Base-by-base conservation (phyloP, 2,113 vertebrate genomes). In the Orthonyx spaldingii region DNA sequence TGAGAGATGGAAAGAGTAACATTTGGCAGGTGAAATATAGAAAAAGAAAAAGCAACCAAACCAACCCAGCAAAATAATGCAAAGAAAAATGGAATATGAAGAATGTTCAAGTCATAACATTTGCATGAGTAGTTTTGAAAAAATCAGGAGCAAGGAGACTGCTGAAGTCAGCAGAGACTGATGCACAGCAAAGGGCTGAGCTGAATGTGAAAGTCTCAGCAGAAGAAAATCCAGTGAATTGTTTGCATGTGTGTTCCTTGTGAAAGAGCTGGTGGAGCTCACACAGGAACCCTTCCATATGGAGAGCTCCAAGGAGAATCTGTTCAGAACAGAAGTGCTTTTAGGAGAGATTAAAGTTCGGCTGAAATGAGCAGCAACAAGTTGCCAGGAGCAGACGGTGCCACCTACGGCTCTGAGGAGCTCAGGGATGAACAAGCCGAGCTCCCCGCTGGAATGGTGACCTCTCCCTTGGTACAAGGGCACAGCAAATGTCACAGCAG, bases 381-480 rank as follows among this genome's bases (percentile, higher is more conserved):
- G 11, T 24, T 41, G 33, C 42, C 35, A 12, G 77, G 56, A 84
- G 0, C 91, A 87, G 71, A n/a, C 1, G 1, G 81, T 81, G 84
- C 72, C 35, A 35, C 77, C 74, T 37, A 7, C 5, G 3, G 59
- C 52, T 75, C 69, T 3, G 9, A 10, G 63, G 46, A 89, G 47
- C 52, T 78, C 9, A 1, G 14, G 39, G 70, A 12, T 30, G 61
- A 30, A 20, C 1, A 23, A 71, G 1, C 63, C 0, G 3, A 82
- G 52, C 52, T 61, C 10, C 42, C 27, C 50, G 65, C 61, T 52
- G 78, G 41, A 19, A 2, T 41, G 56, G 42, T 10, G 11, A 55
- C 76, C 55, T 35, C 33, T 82, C 41, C 71, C 26, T 42, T 0
- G 5, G 28, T 12, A 37, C 77, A 46, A 41, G 26, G 60, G 20